phyloP scores from a whole-genome alignment of 2,113 vertebrate species.

The Syngnathus typhle region DNA sequence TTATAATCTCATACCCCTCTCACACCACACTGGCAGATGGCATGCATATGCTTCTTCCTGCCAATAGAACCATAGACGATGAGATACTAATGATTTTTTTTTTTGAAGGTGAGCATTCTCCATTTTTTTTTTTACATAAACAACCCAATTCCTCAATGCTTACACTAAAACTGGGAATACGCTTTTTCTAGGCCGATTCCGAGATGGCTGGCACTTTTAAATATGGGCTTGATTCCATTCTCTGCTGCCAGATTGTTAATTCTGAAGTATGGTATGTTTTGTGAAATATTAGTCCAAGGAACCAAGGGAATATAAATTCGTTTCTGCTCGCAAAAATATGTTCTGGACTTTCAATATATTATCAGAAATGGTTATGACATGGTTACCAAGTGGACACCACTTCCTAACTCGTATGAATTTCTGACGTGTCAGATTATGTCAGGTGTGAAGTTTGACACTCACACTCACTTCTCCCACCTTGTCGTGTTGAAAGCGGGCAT shows the following conservation, averaged over 20 bases:
- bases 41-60: constrained; percentile 37
- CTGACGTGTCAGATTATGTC: background rate
- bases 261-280: background rate
- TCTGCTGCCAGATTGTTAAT: background rate
- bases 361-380: background rate
- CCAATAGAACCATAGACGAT: constrained; percentile 39
- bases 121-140: constrained; percentile 19
- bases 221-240: background rate
- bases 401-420: background rate
- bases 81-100: constrained; percentile 35
- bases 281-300: background rate
- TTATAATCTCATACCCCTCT: constrained; percentile 63
- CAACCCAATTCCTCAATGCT: constrained; percentile 14
- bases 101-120: constrained; percentile 22
- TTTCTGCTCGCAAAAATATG: background rate
- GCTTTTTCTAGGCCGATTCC: background rate
- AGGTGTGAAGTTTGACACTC: background rate
- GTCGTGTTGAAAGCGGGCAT: background rate
- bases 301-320: background rate
- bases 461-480: background rate
- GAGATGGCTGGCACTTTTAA: background rate
- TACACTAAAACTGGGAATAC: constrained; percentile 1
- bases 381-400: background rate
- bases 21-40: constrained; percentile 56
- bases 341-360: background rate